These are phyloP conservation scores for Psophia crepitans DNA, from an alignment of 2,113 vertebrate species.

Conservation along the genomic window DNA sequence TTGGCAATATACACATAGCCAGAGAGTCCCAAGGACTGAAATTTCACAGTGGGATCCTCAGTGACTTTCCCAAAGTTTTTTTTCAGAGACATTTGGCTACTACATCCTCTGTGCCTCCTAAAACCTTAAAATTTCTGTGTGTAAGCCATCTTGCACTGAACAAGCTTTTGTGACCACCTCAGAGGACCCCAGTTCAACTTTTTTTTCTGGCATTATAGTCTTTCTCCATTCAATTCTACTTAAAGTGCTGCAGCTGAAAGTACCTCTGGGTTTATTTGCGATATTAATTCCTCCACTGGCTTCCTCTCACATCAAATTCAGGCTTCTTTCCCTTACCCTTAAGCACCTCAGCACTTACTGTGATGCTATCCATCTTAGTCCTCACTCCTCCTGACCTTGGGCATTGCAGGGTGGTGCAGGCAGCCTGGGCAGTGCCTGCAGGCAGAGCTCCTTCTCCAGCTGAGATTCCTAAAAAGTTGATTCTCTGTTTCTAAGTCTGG, in stretches of 20 bases:
- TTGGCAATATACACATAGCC: background rate
- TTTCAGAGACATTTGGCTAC: background rate
- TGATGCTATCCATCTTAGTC: background rate
- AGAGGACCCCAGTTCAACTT: background rate
- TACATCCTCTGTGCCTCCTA: background rate
- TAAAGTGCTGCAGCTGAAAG: background rate
- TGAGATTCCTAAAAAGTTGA: background rate
- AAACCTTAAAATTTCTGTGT: background rate
- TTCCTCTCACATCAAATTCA: background rate
- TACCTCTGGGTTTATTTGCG: background rate
- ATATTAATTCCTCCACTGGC: background rate
- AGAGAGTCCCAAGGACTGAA: background rate
- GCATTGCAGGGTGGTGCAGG: background rate
- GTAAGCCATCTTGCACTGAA: background rate
- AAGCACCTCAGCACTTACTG: background rate
- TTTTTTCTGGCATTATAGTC: background rate
- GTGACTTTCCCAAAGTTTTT: background rate
- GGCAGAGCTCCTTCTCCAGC: background rate
- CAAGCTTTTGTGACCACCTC: background rate
- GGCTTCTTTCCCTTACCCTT: background rate
- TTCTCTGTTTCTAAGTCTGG: background rate
- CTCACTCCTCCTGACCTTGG: rapidly evolving
- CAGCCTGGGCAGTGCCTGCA: background rate
- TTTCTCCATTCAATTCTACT: background rate
- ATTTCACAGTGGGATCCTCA: background rate